Evolutionary conservation across 2,797 vertebrate species (phyloP), one percentile per base, ranked within the genome.

Genomic region (Avahi laniger): DNA sequence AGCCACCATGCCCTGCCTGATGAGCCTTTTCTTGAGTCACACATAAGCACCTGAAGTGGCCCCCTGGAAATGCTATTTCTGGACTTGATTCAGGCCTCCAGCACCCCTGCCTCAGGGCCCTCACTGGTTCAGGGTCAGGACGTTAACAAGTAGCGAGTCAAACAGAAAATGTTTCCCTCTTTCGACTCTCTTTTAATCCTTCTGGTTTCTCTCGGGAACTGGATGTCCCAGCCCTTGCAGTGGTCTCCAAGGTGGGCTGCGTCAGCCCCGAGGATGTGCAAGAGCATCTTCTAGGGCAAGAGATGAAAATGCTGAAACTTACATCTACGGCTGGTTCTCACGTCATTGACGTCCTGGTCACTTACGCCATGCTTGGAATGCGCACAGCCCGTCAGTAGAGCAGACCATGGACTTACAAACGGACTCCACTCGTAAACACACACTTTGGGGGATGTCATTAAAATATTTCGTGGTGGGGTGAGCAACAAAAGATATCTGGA

Each of bases 1-100:
- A 57, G 22, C 54, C 22, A 24, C 22, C 1, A 0, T 0, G 22
- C 22, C 54, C 3, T 1, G 22, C 9, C 22, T 59, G 7, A 20
- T 14, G 46, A 83, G 63, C n/a, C 38, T 78, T 46, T 67, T 35
- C 46, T 9, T 26, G 28, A 46, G 1, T 57, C 41, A 30, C 52
- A 76, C 33, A 70, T 14, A 18, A 22, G 41, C 33, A 15, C 46
- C n/a, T 8, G 6, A 73, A 9, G 73, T 43, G 35, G 13, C 24
- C 3, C 63, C 30, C 38, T 3, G 5, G 41, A 73, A 52, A 81
- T 7, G 5, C n/a, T 14, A 6, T 35, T 22, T 41, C 2, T 43
- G 48, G 80, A 2, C 46, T 35, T 82, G 13, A 20, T 33, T 75
- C 15, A 20, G 41, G 35, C 12, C 28, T 28, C 52, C 13, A 4